These are phyloP conservation scores for Drosophila lacteicornis DNA, from an alignment of 1,140 invertebrate species.

Conservation along the genomic window DNA sequence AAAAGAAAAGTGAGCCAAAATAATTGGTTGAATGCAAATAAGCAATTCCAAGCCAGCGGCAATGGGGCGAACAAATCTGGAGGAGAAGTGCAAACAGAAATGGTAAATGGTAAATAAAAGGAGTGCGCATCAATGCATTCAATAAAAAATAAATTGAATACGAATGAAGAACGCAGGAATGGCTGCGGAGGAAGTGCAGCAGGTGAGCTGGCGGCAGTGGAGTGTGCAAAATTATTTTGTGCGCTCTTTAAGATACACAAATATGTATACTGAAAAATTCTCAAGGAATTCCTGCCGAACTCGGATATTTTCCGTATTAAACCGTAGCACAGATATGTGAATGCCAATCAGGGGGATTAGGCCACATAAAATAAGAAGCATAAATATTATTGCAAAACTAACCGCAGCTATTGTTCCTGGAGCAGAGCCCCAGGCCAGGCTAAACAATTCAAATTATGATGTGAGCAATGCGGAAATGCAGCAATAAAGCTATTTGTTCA, in stretches of 20 bases:
- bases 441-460: slow-evolving; percentile 48
- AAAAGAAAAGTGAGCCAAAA: background rate
- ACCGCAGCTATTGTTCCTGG: slow-evolving; percentile 8
- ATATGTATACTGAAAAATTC: background rate
- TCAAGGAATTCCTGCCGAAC: background rate
- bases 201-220: slow-evolving; percentile 28
- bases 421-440: slow-evolving; percentile 7
- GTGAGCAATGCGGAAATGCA: slow-evolving; percentile 39
- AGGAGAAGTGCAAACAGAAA: slow-evolving; percentile 5
- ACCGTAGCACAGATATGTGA: slow-evolving; percentile 2
- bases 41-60: slow-evolving; percentile 1
- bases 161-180: slow-evolving; percentile 8
- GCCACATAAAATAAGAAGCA: background rate
- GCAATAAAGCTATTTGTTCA: slow-evolving; percentile 39
- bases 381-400: slow-evolving; percentile 18
- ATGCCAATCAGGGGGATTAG: slow-evolving; percentile 8
- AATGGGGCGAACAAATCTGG: slow-evolving; percentile 14
- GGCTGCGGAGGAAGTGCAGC: slow-evolving; percentile 31
- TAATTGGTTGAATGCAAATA: slow-evolving; percentile 36
- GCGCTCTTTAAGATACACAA: background rate
- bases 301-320: background rate
- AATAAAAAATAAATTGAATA: slow-evolving; percentile 49
- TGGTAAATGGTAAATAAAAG: slow-evolving; percentile 29
- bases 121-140: slow-evolving; percentile 36
- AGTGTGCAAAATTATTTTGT: slow-evolving; percentile 26